These are phyloP conservation scores for Wiebesia pumilae DNA, from an alignment of 1,140 invertebrate species.

Conservation along the genomic window DNA sequence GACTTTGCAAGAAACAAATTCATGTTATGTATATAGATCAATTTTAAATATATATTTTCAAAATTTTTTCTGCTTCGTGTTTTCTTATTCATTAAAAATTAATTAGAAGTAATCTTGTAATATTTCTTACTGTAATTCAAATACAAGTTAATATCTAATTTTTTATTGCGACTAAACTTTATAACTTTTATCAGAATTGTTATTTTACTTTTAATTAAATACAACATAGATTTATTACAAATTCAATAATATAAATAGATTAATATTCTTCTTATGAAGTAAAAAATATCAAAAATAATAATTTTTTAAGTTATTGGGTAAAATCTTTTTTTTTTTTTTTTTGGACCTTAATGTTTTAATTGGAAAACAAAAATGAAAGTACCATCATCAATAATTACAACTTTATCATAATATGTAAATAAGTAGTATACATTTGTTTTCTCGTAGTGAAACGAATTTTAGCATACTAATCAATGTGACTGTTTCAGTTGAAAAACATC, in stretches of 20 bases:
- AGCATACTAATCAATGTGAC: not conserved
- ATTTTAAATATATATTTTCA: conserved; percentile 46
- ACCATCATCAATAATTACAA: too few relatives aligned
- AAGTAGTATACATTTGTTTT: not conserved
- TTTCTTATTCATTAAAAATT: not conserved
- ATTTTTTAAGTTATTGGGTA: too few relatives aligned
- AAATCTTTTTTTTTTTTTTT: too few relatives aligned
- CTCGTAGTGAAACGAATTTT: not conserved
- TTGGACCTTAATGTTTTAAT: not conserved
- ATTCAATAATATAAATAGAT: too few relatives aligned
- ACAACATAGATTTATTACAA: too few relatives aligned
- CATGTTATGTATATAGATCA: conserved; percentile 40
- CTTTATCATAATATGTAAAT: not conserved
- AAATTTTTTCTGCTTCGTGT: not conserved
- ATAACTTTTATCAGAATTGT: too few relatives aligned
- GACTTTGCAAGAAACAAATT: not conserved
- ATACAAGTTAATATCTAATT: not conserved
- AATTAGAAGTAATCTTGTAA: too few relatives aligned
- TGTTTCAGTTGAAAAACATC: not conserved
- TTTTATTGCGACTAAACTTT: not conserved
- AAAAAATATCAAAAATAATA: too few relatives aligned
- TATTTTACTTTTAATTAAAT: too few relatives aligned
- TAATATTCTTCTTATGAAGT: too few relatives aligned
- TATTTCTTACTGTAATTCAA: too few relatives aligned
- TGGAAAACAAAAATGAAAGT: not conserved